Evolutionary conservation across 2,888 invertebrate genomes (phyloP).

Genomic region (Odontothrips loti): DNA sequence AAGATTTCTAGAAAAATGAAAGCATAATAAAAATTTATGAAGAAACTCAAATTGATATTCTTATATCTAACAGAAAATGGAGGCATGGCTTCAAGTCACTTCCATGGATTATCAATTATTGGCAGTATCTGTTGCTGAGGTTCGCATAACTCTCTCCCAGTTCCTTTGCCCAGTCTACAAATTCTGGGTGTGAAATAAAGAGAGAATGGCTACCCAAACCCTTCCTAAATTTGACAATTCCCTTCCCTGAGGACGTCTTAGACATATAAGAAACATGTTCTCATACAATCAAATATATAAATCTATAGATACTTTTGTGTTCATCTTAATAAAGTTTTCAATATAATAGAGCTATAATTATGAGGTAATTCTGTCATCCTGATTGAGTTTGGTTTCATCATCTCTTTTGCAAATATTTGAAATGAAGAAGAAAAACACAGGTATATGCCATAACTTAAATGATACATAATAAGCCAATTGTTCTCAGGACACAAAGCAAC

Average conservation of each 20-base stretch:
- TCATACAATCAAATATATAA: conserved; percentile 23
- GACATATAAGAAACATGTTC: conserved; percentile 10
- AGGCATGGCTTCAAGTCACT: conserved; percentile 16
- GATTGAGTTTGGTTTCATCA: conserved; percentile 23
- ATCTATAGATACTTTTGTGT: conserved; percentile 25
- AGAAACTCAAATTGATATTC: background rate
- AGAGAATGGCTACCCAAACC: conserved; percentile 16
- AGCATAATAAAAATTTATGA: background rate
- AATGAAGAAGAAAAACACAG: conserved; percentile 2
- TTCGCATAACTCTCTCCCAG: conserved; percentile 1
- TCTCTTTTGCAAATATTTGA: background rate
- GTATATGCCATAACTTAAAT: conserved; percentile 23
- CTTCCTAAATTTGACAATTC: background rate
- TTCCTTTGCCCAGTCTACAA: background rate
- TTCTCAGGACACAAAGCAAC: background rate
- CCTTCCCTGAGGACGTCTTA: background rate
- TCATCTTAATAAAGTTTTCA: conserved; percentile 15
- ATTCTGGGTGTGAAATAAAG: background rate
- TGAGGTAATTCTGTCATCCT: conserved; percentile 25
- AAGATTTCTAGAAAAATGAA: background rate
- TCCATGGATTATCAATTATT: conserved; percentile 18
- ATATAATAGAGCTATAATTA: conserved; percentile 25
- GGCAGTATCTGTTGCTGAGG: conserved; percentile 21
- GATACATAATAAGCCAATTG: background rate
- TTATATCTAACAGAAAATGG: background rate